phyloP scores from a whole-genome alignment of 2,888 invertebrate species.

The Brachypterus glaber region DNA sequence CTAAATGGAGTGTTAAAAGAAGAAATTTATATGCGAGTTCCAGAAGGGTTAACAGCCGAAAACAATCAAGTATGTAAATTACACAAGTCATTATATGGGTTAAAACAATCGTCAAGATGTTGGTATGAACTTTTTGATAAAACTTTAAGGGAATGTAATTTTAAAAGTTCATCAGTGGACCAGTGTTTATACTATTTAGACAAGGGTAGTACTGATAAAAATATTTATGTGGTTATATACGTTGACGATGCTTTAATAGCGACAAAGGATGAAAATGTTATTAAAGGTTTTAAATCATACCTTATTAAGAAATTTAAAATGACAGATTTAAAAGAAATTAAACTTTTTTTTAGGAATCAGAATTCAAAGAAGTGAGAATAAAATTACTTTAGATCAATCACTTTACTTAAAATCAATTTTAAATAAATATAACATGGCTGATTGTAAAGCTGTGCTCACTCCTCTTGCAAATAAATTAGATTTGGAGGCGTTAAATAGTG shows the following conservation, averaged over 20 bases:
- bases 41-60: neutral
- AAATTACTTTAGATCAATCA: constrained; percentile 16
- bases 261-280: neutral
- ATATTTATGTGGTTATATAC: constrained; percentile 7
- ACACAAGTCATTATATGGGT: too few species aligned
- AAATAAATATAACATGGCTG: constrained; percentile 24
- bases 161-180: constrained; percentile 4
- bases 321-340: constrained; percentile 5
- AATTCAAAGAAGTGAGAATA: constrained; percentile 15
- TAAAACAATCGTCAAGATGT: constrained; percentile 3
- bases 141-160: constrained; percentile 4
- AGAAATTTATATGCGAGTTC: neutral
- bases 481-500: constrained; percentile 22
- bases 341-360: constrained; percentile 10
- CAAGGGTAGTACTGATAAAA: constrained; percentile 3
- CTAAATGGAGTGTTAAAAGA: constrained; percentile 17
- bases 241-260: constrained; percentile 6
- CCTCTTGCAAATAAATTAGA: constrained; percentile 23
- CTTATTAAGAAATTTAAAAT: constrained; percentile 1
- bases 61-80: neutral
- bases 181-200: constrained; percentile 8
- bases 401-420: constrained; percentile 21
- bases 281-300: neutral
- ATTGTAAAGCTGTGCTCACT: constrained; percentile 18
- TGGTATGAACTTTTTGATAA: constrained; percentile 6